These are phyloP conservation scores for Halcyon smyrnensis DNA, from an alignment of 2,797 vertebrate species.

Conservation along the genomic window DNA sequence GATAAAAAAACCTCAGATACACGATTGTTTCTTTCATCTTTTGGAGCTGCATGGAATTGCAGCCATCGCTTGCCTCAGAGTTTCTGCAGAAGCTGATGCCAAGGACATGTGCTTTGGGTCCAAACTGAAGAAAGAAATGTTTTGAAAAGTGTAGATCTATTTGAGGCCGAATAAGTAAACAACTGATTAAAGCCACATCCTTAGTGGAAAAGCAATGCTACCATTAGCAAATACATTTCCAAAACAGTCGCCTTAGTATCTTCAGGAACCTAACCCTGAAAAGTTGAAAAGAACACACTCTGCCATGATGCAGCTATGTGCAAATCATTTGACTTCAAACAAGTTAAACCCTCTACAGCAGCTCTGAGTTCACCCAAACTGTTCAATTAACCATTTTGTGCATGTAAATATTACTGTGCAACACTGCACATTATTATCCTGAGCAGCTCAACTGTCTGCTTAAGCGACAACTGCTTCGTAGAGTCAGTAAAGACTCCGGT, in stretches of 20 bases:
- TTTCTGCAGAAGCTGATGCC: neutral
- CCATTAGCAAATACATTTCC: neutral
- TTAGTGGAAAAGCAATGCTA: neutral
- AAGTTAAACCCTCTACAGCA: neutral
- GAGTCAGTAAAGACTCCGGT: neutral
- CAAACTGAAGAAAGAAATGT: neutral
- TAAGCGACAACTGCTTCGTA: neutral
- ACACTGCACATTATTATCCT: neutral
- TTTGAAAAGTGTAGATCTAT: neutral
- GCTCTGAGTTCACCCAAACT: neutral
- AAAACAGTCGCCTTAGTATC: neutral
- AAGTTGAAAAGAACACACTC: neutral
- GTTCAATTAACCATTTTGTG: neutral
- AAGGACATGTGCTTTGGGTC: neutral
- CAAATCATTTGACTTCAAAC: neutral
- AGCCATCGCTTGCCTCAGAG: neutral
- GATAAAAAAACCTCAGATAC: neutral
- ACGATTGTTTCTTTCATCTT: neutral
- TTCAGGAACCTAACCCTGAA: neutral
- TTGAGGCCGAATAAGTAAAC: neutral
- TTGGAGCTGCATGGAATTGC: neutral
- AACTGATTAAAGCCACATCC: neutral
- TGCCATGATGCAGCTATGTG: neutral
- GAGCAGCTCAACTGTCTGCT: neutral
- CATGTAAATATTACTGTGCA: neutral